Evolutionary conservation across 2,113 vertebrate species (phyloP), one percentile per base, ranked within the genome.

Genomic region (Xiphorhynchus elegans): DNA sequence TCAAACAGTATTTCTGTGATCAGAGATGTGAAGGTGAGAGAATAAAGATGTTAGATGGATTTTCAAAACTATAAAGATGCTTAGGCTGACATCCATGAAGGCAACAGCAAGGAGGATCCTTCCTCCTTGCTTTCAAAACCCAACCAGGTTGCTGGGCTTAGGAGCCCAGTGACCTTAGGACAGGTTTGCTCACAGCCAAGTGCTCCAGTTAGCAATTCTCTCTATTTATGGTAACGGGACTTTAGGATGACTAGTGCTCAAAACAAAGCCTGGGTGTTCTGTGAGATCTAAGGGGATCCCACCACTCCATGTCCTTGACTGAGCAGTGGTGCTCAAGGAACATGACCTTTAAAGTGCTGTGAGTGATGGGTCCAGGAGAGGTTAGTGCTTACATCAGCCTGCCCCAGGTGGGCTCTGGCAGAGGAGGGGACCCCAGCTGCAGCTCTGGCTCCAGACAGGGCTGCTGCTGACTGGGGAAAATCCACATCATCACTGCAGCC

Each of bases 211-310:
- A 47, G n/a, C 37, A 44, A 3, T 44, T 50, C 68, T 29, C 84
- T 69, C 18, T 1, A 0, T 50, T 66, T 14, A 6, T 18, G 31
- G 13, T 3, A 16, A 19, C 10, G 13, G 47, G 26, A 60, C 8
- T 20, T 74, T 26, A 60, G 58, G 63, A 37, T 37, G 31, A 28
- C 33, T 13, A 10, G 31, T 19, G 68, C 64, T 10, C 42, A 10
- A n/a, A 87, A 16, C 69, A 59, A 16, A 11, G 4, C 8, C 84
- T 63, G 47, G 47, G 4, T 49, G 63, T 26, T 49, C 35, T n/a
- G 29, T 2, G 31, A 81, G 77, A 20, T 16, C 40, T 23, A 2
- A 66, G 37, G 50, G 42, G 37, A 73, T n/a, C 64, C 49, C 55
- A 31, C 2, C 59, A 69, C 35, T 5, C 35, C 59, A 7, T 8